Evolutionary conservation across 1,140 invertebrate species (phyloP).

Genomic region (Cyclargus thomasi): DNA sequence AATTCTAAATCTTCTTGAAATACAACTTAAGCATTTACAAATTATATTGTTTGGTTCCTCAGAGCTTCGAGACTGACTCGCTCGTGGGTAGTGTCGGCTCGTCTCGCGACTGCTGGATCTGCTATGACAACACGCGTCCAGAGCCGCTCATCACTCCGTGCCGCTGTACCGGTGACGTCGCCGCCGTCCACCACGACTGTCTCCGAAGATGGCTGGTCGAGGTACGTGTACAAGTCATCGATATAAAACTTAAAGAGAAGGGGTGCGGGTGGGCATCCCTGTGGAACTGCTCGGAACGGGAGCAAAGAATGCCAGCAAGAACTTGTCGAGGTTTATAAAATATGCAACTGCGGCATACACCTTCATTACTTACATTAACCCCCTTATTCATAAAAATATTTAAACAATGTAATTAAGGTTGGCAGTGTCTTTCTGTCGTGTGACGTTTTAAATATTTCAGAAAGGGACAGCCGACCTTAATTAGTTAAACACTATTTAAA

Average conservation of each 20-base stretch:
- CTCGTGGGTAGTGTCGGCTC: slow-evolving; percentile 67
- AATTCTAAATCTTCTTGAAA: background rate
- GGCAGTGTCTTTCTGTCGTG: no score
- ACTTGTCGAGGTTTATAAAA: no score
- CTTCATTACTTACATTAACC: no score
- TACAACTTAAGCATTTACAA: background rate
- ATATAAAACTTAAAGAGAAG: background rate
- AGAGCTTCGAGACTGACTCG: slow-evolving; percentile 74
- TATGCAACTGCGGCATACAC: no score
- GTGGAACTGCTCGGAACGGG: background rate
- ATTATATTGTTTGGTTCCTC: slow-evolving; percentile 9
- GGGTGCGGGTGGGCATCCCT: background rate
- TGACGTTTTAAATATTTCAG: no score
- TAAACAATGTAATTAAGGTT: no score
- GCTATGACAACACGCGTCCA: slow-evolving; percentile 87
- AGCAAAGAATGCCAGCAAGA: no score
- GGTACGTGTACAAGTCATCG: slow-evolving; percentile 50
- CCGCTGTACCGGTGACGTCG: slow-evolving; percentile 91
- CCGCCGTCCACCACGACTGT: slow-evolving; percentile 93
- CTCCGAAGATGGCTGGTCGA: slow-evolving; percentile 91
- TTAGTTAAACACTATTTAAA: no score
- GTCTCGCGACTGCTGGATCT: slow-evolving; percentile 91
- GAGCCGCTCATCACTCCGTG: slow-evolving; percentile 93
- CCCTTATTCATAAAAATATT: no score
- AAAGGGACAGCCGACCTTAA: no score